Conservation (phyloP, 1,140 invertebrate genomes). For the Scaptomyza montana region DNA sequence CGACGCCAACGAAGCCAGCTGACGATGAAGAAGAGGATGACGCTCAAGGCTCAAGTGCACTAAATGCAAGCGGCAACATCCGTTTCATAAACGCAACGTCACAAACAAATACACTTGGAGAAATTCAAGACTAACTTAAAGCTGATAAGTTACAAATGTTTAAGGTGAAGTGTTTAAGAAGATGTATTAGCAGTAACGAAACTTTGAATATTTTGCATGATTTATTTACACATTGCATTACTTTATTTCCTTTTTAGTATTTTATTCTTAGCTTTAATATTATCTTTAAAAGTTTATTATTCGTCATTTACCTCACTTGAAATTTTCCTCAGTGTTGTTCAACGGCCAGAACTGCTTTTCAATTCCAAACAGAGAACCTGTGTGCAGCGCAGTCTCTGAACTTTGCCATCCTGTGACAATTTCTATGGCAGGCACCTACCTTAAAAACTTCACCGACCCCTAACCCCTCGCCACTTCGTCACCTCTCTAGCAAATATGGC, state of each 20-base stretch:
- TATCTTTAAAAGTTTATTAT: neutral
- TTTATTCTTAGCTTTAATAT: neutral
- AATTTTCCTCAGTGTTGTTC: constrained; percentile 12
- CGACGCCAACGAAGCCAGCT: neutral
- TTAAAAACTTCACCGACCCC: neutral
- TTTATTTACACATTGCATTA: too few species aligned
- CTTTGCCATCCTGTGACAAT: constrained; percentile 74
- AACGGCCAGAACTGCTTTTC: constrained; percentile 68
- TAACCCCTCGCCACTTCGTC: neutral
- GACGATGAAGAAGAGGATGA: constrained; percentile 25
- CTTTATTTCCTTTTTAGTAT: neutral
- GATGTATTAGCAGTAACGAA: too few species aligned
- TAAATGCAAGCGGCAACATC: constrained; percentile 80
- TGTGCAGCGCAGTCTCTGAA: constrained; percentile 67
- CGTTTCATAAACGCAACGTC: constrained; percentile 73
- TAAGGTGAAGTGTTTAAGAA: too few species aligned
- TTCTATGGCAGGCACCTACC: constrained; percentile 64
- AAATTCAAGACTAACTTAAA: constrained; percentile 11
- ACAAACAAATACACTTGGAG: constrained; percentile 22
- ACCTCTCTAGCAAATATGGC: neutral
- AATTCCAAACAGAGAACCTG: constrained; percentile 37
- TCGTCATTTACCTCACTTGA: neutral
- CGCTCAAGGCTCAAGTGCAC: constrained; percentile 77
- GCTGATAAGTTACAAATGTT: neutral
- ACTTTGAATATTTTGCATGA: too few species aligned